Conservation (phyloP, 2,797 vertebrate species). For the Cetoscarus ocellatus region DNA sequence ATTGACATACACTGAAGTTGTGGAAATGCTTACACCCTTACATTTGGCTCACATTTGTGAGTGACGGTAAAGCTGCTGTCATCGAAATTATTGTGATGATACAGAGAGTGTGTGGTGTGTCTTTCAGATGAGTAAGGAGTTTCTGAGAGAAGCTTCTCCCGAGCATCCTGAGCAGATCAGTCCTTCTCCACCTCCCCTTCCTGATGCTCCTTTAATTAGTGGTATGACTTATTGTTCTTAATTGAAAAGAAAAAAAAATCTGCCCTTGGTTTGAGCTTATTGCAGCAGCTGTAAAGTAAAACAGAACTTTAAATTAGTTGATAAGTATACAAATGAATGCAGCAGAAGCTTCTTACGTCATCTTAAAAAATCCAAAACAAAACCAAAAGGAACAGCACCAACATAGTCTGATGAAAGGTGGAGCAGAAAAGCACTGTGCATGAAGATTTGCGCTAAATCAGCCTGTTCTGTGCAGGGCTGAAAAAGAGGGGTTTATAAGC, state of each 20-base stretch:
- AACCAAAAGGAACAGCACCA: no score
- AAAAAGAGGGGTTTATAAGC: no score
- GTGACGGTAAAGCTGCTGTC: no score
- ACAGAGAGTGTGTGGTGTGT: neutral
- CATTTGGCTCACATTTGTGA: no score
- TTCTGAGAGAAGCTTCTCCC: constrained; percentile 35
- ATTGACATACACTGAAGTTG: no score
- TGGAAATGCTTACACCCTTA: no score
- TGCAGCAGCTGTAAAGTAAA: neutral
- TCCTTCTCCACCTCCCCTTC: constrained; percentile 6
- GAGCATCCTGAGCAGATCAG: constrained; percentile 16
- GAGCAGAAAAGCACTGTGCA: no score
- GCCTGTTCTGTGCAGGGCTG: no score
- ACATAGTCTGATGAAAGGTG: no score
- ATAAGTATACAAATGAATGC: neutral
- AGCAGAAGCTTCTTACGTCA: neutral
- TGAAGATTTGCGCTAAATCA: no score
- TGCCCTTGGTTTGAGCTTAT: constrained; percentile 8
- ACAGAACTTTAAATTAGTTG: neutral
- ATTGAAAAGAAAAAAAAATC: constrained; percentile 1
- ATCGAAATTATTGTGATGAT: no score
- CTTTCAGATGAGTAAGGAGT: constrained; percentile 52
- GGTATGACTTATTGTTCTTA: constrained; percentile 42
- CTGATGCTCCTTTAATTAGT: constrained; percentile 22
- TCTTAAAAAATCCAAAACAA: no score